Evolutionary conservation across 2,797 vertebrate species (phyloP).

Genomic region (Microctenopoma stevenorrisi): DNA sequence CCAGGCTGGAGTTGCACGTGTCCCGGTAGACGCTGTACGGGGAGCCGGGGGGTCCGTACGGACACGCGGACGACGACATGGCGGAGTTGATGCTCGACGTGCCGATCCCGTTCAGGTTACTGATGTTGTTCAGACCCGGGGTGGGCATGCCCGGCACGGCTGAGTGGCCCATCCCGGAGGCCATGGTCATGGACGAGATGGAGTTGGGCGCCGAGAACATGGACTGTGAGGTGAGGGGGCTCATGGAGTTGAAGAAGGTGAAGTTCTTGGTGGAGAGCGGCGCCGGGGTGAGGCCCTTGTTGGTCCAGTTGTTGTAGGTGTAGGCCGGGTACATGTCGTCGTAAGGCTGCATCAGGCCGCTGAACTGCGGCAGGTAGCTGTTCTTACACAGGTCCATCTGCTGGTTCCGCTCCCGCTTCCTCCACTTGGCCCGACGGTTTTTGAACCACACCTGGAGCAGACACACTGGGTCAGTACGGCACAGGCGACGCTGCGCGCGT

Average conservation of each 20-base stretch:
- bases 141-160: slow-evolving; percentile 92
- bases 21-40: slow-evolving; percentile 98
- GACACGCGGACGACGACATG: slow-evolving; percentile 94
- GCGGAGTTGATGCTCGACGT: slow-evolving; percentile 93
- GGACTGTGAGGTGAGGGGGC: slow-evolving; percentile 95
- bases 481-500: no score
- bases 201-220: slow-evolving; percentile 97
- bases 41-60: slow-evolving; percentile 93
- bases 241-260: slow-evolving; percentile 99
- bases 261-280: slow-evolving; percentile 97
- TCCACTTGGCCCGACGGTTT: slow-evolving; percentile 97
- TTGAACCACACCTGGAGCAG: slow-evolving; percentile 95
- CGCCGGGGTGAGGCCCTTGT: slow-evolving; percentile 93
- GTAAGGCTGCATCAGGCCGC: slow-evolving; percentile 97
- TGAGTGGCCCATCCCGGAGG: slow-evolving; percentile 93
- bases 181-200: slow-evolving; percentile 98
- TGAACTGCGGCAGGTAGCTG: slow-evolving; percentile 98
- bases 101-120: slow-evolving; percentile 93
- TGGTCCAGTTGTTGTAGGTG: slow-evolving; percentile 99
- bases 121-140: slow-evolving; percentile 95
- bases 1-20: slow-evolving; percentile 97
- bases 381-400: slow-evolving; percentile 99
- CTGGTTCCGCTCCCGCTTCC: slow-evolving; percentile 98
- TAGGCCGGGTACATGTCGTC: slow-evolving; percentile 98
- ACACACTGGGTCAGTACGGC: slow-evolving; percentile 14